Evolutionary conservation across 2,113 vertebrate genomes (phyloP).

Genomic region (Periophthalmus modestus): DNA sequence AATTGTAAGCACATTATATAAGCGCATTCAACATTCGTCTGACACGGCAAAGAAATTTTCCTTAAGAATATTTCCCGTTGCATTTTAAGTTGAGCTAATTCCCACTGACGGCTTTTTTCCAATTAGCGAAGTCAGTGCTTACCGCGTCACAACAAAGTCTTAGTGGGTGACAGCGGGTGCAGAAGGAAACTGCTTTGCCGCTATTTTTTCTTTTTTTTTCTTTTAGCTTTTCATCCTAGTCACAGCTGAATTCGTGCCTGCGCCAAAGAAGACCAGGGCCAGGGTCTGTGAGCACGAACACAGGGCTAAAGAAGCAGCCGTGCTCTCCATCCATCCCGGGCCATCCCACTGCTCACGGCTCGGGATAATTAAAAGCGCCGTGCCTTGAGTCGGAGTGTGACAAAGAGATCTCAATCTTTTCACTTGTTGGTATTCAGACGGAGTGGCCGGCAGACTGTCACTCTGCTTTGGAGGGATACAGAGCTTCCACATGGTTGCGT

Average conservation of each 20-base stretch:
- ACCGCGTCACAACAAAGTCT: slow-evolving; percentile 33
- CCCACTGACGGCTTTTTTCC: slow-evolving; percentile 47
- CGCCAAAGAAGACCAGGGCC: slow-evolving; percentile 22
- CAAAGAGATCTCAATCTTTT: slow-evolving; percentile 16
- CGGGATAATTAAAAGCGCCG: slow-evolving; percentile 50
- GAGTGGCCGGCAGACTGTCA: slow-evolving; percentile 33
- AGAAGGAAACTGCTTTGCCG: slow-evolving; percentile 31
- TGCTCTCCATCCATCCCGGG: slow-evolving; percentile 19
- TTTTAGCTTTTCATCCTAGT: slow-evolving; percentile 28
- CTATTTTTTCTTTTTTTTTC: slow-evolving; percentile 17
- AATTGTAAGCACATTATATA: neutral
- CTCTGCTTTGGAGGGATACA: slow-evolving; percentile 25
- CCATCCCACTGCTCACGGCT: slow-evolving; percentile 35
- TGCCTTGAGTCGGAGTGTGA: slow-evolving; percentile 21
- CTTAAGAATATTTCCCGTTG: slow-evolving; percentile 12
- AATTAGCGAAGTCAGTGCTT: slow-evolving; percentile 55
- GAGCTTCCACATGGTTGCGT: slow-evolving; percentile 27
- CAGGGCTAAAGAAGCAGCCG: slow-evolving; percentile 25
- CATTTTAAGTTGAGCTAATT: slow-evolving; percentile 36
- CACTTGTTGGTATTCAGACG: slow-evolving; percentile 20
- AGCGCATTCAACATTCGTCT: slow-evolving; percentile 20
- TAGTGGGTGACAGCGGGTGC: slow-evolving; percentile 40
- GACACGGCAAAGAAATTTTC: slow-evolving; percentile 31
- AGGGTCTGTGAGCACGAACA: slow-evolving; percentile 31
- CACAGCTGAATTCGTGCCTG: slow-evolving; percentile 50